Conservation (phyloP, 2,797 vertebrate species). For the Muscicapa comitata region DNA sequence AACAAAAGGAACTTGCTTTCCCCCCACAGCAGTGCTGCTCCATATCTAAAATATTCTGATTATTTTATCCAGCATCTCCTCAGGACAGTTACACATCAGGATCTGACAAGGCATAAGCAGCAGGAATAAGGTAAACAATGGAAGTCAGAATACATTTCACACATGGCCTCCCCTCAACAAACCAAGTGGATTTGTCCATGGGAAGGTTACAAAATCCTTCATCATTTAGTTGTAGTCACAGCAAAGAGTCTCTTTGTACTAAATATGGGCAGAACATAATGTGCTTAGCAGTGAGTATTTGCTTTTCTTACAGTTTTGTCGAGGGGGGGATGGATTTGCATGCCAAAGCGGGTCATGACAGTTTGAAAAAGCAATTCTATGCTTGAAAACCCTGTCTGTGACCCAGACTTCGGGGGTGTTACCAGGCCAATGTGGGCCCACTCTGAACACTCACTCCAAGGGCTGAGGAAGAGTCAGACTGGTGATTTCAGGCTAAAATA, state of each 20-base stretch:
- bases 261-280: background rate
- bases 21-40: background rate
- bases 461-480: background rate
- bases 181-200: background rate
- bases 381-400: background rate
- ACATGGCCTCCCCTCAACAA: constrained; percentile 51
- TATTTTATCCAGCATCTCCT: background rate
- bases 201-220: background rate
- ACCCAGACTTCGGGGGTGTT: background rate
- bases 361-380: background rate
- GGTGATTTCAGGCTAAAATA: background rate
- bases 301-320: background rate
- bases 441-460: accelerated
- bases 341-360: background rate
- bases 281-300: background rate
- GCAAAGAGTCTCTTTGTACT: constrained; percentile 11
- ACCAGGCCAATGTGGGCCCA: accelerated
- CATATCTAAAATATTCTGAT: background rate
- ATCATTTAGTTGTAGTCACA: background rate
- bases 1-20: background rate
- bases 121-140: constrained; percentile 4
- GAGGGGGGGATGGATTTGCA: background rate
- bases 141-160: constrained; percentile 47
- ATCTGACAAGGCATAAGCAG: background rate
- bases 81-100: background rate